A percentile compares a stretch with the other conserved stretches of the same genome.
Conservation (phyloP, 2,888 invertebrate genomes). For the Thelaira solivaga region DNA sequence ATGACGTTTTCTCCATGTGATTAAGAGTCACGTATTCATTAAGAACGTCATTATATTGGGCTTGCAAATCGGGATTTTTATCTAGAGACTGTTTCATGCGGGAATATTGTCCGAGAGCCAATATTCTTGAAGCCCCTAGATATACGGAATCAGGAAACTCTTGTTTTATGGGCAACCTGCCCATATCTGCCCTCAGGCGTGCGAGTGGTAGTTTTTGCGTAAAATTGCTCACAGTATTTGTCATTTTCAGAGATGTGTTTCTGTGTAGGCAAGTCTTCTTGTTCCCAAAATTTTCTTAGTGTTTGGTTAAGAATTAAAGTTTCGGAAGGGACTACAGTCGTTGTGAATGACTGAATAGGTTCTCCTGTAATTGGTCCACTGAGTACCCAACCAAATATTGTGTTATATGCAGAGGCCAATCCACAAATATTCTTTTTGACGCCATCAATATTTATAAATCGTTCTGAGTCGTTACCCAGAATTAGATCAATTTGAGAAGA, state of each 20-base stretch:
- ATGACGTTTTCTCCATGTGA: no score
- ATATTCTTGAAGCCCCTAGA: no score
- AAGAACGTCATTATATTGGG: no score
- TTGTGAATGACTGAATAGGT: neutral
- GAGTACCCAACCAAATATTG: neutral
- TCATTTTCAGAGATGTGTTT: neutral
- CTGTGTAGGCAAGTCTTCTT: neutral
- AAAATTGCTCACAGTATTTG: conserved; percentile 19
- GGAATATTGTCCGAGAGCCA: neutral
- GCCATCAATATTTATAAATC: neutral
- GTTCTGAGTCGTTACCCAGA: neutral
- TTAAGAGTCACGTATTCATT: no score
- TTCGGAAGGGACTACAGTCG: neutral
- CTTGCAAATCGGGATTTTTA: no score
- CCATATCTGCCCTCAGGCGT: neutral
- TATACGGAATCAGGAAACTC: neutral
- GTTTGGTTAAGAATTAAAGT: neutral
- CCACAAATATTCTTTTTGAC: neutral
- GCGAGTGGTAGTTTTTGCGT: neutral
- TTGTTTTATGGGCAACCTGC: neutral
- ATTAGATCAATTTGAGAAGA: conserved; percentile 2
- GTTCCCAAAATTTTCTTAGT: conserved; percentile 26
- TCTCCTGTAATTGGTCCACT: neutral
- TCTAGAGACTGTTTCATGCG: neutral
- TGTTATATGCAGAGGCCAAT: neutral